These are phyloP conservation scores for Urosaurus nigricauda DNA, from an alignment of 2,797 vertebrate species.

Conservation along the genomic window DNA sequence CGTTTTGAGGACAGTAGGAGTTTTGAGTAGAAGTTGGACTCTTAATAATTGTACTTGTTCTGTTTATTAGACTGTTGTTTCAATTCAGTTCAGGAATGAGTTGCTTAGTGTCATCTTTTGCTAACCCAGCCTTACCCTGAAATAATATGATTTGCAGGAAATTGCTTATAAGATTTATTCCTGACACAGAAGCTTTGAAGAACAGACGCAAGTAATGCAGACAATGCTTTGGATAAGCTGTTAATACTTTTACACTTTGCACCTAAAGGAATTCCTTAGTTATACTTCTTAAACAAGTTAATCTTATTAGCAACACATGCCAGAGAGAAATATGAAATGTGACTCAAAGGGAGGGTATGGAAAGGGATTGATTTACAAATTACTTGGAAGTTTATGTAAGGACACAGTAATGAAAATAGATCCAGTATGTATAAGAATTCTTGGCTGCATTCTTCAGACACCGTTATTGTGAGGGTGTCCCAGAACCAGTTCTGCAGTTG, in stretches of 20 bases:
- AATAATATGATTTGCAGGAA: conserved; percentile 35
- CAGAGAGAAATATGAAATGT: conserved; percentile 33
- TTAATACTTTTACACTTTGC: conserved; percentile 15
- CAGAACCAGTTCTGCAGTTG: conserved; percentile 41
- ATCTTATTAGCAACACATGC: conserved; percentile 34
- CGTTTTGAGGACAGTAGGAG: background rate
- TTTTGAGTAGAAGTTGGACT: background rate
- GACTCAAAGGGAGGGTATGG: background rate
- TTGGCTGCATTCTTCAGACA: conserved; percentile 9
- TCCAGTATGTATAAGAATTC: conserved; percentile 7
- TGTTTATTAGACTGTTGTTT: background rate
- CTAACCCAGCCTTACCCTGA: background rate
- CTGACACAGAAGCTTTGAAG: conserved; percentile 12
- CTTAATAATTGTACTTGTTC: background rate
- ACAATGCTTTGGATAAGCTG: background rate
- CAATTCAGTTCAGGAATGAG: background rate
- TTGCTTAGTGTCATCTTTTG: conserved; percentile 35
- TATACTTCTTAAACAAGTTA: conserved; percentile 25
- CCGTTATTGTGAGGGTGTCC: conserved; percentile 27
- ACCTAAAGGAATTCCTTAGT: conserved; percentile 29
- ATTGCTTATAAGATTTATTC: conserved; percentile 40
- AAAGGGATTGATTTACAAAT: conserved; percentile 28
- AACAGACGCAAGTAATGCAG: conserved; percentile 26
- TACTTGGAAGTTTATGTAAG: conserved; percentile 46
- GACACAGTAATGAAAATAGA: conserved; percentile 35